phyloP scores from a whole-genome alignment of 2,888 invertebrate species.

The Calameuta filiformis region DNA sequence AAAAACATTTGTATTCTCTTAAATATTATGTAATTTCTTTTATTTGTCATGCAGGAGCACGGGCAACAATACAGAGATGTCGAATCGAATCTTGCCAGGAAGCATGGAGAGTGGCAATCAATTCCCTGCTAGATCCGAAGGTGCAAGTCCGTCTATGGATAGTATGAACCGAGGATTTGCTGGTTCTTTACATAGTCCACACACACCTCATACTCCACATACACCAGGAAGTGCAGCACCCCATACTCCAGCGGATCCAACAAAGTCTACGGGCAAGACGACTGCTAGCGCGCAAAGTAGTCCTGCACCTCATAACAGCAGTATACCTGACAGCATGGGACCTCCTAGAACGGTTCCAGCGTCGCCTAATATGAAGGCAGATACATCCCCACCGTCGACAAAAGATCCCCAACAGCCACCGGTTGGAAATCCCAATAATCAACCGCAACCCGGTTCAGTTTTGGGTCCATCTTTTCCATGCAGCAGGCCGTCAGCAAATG shows the following conservation, averaged over 20 bases:
- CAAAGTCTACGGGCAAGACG: constrained; percentile 47
- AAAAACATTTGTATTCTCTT: background rate
- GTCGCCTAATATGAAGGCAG: constrained; percentile 62
- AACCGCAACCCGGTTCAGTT: constrained; percentile 6
- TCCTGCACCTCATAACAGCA: constrained; percentile 58
- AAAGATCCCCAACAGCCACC: constrained; percentile 48
- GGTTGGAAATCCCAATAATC: constrained; percentile 49
- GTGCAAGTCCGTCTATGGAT: constrained; percentile 63
- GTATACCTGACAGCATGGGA: constrained; percentile 60
- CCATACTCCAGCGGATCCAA: constrained; percentile 58
- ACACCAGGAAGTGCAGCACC: constrained; percentile 59
- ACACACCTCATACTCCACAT: constrained; percentile 62
- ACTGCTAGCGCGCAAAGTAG: constrained; percentile 62
- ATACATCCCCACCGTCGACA: constrained; percentile 58
- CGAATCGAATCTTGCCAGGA: constrained; percentile 56
- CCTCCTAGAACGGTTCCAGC: constrained; percentile 62
- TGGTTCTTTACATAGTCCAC: constrained; percentile 62
- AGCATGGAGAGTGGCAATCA: constrained; percentile 53
- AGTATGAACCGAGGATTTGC: constrained; percentile 59
- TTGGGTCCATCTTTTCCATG: constrained; percentile 53
- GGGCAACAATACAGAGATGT: constrained; percentile 53
- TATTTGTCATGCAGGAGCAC: constrained; percentile 41
- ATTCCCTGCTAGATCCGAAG: constrained; percentile 56
- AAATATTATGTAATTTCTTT: background rate
- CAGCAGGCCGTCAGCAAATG: constrained; percentile 54